Base-by-base conservation (phyloP, 1,140 invertebrate species). In the Arctopsyche grandis region DNA sequence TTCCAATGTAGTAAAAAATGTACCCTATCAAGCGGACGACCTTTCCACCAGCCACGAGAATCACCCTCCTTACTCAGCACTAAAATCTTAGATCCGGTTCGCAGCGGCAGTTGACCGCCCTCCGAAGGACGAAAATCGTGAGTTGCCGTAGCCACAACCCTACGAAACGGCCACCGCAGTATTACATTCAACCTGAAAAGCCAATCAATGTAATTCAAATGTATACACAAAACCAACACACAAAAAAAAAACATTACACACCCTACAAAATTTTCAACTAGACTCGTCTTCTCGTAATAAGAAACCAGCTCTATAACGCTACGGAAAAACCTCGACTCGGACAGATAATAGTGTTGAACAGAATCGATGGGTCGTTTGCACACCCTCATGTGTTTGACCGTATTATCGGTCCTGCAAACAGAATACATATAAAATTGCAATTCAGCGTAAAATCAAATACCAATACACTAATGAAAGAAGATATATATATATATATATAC, bases 381-480 rank as follows among this genome's bases (percentile, higher is more conserved):
- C 83, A 98, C 93, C 86, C 95, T 93, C 91, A 99, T 98, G 86
- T 98, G 97, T 86, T 97, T 97, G 48, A 97, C 94, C 75, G 93
- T 92, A 85, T 93, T 92, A 83, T 94, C 92, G 81, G 93, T 94
- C 85, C 95, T 97, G 84, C 24, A 90, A 89, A 46, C 9, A 70
- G 0, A 70, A 70, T 38, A 1, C 21, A 38, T n/a, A n/a, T n/a
- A 73, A 9, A 24, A n/a, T 73, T n/a, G n/a, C n/a, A n/a, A n/a
- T n/a, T n/a, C n/a, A n/a, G n/a, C n/a, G n/a, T n/a, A n/a, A n/a
- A n/a, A n/a, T n/a, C n/a, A n/a, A 73, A 73, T 12, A 26, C 21
- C 58, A 21, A 63, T n/a, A n/a, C n/a, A 10, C 58, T 19, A 10
- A 63, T 12, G 5, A 21, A 21, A 19, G 29, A 16, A n/a, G n/a